Percentiles rank a stretch among this genome's conserved stretches.
These are phyloP conservation scores for Synanthedon myopaeformis DNA, from an alignment of 2,888 invertebrate species.

Conservation along the genomic window DNA sequence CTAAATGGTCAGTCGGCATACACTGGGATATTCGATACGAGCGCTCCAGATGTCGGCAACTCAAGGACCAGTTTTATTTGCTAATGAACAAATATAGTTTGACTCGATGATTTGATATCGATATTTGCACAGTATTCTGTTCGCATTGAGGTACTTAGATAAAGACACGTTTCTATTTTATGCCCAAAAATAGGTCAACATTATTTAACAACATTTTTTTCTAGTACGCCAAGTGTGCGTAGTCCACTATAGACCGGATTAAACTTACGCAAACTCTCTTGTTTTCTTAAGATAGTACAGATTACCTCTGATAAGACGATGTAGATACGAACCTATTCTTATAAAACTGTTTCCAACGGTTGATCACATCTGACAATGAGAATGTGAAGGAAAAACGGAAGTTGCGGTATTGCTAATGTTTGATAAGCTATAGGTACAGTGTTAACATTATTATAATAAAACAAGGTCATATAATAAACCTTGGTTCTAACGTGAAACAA, in stretches of 20 bases:
- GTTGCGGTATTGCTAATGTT: conserved; percentile 12
- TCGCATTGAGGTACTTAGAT: background rate
- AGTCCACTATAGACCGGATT: background rate
- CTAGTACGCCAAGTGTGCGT: background rate
- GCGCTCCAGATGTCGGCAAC: conserved; percentile 58
- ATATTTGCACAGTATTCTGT: background rate
- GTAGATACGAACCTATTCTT: background rate
- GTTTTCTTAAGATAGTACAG: too few species aligned
- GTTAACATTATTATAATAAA: background rate
- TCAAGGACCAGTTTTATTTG: conserved; percentile 38
- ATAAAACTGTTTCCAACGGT: conserved; percentile 16
- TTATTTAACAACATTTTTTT: conserved; percentile 9
- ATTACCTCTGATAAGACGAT: too few species aligned
- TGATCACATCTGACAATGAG: conserved; percentile 14
- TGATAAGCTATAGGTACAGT: conserved; percentile 11
- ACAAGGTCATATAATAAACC: background rate
- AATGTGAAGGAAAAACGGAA: conserved; percentile 24
- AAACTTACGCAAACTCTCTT: too few species aligned
- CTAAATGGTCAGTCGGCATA: conserved; percentile 43
- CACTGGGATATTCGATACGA: conserved; percentile 59
- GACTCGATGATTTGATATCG: background rate
- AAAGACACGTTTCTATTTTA: conserved; percentile 4
- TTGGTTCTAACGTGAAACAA: too few species aligned
- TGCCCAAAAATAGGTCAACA: conserved; percentile 6
- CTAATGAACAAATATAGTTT: conserved; percentile 7